phyloP scores from a whole-genome alignment of 2,888 invertebrate species.

The Chrysodeixis includens region DNA sequence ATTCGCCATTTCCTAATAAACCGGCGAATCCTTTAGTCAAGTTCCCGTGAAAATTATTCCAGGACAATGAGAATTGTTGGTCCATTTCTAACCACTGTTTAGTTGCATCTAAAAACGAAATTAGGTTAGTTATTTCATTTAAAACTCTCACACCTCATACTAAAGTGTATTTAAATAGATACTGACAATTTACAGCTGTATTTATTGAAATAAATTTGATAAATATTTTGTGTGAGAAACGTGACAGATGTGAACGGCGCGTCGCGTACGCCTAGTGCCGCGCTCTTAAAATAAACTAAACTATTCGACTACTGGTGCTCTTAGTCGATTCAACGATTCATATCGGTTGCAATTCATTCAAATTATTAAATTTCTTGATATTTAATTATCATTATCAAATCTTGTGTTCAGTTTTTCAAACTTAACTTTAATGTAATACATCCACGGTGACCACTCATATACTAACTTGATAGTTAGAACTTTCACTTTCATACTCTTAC shows the following conservation, averaged over 20 bases:
- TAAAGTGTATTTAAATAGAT: constrained; percentile 12
- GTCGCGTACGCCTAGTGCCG: constrained; percentile 63
- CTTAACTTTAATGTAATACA: too few relatives aligned
- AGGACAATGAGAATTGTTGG: constrained; percentile 92
- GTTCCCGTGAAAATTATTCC: constrained; percentile 93
- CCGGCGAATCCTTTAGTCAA: constrained; percentile 91
- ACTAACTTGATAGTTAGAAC: too few relatives aligned
- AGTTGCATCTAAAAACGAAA: constrained; percentile 70
- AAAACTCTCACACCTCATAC: constrained; percentile 1
- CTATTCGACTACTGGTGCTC: not conserved
- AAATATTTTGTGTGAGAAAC: constrained; percentile 67
- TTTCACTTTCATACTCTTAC: too few relatives aligned
- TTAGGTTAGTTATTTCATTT: constrained; percentile 13
- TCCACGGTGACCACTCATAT: too few relatives aligned
- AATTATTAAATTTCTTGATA: too few relatives aligned
- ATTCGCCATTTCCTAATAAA: constrained; percentile 89
- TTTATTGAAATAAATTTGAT: constrained; percentile 55
- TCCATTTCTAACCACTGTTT: constrained; percentile 86
- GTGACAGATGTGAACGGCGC: constrained; percentile 69
- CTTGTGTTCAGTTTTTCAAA: too few relatives aligned
- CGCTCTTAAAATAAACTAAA: not conserved
- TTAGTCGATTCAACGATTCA: not conserved
- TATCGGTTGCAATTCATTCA: too few relatives aligned
- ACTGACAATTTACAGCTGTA: constrained; percentile 58
- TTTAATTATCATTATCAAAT: too few relatives aligned